Evolutionary conservation across 2,797 vertebrate genomes (phyloP).

Genomic region (Sciurus carolinensis): DNA sequence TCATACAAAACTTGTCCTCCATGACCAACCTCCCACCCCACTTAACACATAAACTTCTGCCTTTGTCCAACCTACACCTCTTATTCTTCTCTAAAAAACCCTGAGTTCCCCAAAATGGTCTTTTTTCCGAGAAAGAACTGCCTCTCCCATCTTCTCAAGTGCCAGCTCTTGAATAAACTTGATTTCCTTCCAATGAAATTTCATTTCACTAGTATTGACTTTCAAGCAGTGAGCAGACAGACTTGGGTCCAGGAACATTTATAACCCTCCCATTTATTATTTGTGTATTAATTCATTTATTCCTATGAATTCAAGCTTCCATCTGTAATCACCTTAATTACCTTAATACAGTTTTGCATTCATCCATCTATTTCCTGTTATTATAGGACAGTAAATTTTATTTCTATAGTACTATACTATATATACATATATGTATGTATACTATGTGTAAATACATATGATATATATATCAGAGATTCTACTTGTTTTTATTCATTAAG

Average conservation of each 20-base stretch:
- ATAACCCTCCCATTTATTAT: constrained; percentile 20
- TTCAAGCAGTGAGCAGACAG: neutral
- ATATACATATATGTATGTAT: neutral
- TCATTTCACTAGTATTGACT: neutral
- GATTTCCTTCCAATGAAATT: neutral
- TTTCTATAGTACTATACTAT: neutral
- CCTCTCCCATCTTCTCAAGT: neutral
- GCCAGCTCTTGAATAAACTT: neutral
- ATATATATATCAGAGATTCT: neutral
- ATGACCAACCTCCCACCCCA: no score
- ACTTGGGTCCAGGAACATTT: neutral
- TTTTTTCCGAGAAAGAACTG: neutral
- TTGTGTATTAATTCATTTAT: neutral
- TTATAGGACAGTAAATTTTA: constrained; percentile 27
- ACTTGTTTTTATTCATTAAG: constrained; percentile 4
- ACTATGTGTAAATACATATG: neutral
- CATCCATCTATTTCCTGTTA: constrained; percentile 26
- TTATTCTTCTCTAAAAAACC: neutral
- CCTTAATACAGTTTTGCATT: neutral
- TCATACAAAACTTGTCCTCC: no score
- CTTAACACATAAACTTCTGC: neutral
- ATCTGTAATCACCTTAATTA: constrained; percentile 25
- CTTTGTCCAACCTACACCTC: no score
- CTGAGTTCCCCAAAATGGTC: neutral
- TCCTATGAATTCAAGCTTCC: neutral